phyloP scores from a whole-genome alignment of 2,797 vertebrate genomes.

The Tragopan temminckii region DNA sequence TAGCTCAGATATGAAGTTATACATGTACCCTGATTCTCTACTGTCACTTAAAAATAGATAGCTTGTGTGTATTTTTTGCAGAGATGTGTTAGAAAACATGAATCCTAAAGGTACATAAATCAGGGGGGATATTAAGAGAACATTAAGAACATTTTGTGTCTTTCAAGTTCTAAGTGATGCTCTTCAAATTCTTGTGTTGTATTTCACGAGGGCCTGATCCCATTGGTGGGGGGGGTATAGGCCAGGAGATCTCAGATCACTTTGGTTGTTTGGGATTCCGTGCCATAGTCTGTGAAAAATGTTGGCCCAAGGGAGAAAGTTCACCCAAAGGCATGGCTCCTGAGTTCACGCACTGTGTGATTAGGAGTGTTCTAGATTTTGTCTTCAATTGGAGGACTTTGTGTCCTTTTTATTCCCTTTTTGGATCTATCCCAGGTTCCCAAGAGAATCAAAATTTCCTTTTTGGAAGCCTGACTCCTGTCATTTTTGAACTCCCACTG shows the following conservation, averaged over 20 bases:
- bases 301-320: accelerated
- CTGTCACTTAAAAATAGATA: neutral
- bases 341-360: neutral
- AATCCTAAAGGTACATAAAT: neutral
- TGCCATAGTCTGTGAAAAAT: neutral
- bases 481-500: neutral
- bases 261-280: neutral
- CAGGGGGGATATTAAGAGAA: neutral
- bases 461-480: neutral
- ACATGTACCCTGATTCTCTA: accelerated
- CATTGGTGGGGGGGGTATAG: neutral
- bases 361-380: neutral
- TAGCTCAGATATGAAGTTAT: neutral
- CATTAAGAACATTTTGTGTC: neutral
- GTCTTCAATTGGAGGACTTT: neutral
- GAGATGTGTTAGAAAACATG: neutral
- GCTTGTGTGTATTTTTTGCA: neutral
- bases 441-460: neutral
- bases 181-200: neutral
- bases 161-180: neutral
- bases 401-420: neutral
- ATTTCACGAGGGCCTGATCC: neutral
- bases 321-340: accelerated
- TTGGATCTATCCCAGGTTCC: neutral
- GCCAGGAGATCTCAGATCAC: neutral